Evolutionary conservation across 2,797 vertebrate species (phyloP), one percentile per base, ranked within the genome.

Genomic region (Gadopsis bispinosus): DNA sequence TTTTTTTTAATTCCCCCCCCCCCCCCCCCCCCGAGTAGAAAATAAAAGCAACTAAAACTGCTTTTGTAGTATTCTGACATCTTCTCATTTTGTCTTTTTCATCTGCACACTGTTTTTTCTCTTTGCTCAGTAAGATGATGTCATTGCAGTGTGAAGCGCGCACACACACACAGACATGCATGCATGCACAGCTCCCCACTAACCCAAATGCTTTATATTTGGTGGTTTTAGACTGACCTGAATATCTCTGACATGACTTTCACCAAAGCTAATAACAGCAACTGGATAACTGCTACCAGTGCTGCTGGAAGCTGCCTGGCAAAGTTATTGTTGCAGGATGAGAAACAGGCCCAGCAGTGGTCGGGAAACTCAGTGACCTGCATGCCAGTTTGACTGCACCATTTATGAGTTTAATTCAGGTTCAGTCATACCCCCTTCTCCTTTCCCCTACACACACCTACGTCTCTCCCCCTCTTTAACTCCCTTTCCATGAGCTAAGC

Each of bases 231-330:
- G 78, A 73, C 88, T 91, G 91, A 92, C 90, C 92, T 77, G 85
- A 93, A 94, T 94, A 92, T 93, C 92, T 93, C 77, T 82, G 83
- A 83, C 90, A 88, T 92, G 89, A 93, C 91, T 93, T 93, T 83
- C 70, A 87, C 86, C 88, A 80, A 87, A 85, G 88, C 86, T 93
- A 93, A 94, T 94, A 93, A 91, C 87, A 86, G 91, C 86, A 75
- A 69, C 86, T 72, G 89, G 72, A 87, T 88, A 88, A 91, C 77
- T 88, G 83, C 88, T 88, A 87, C 85, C 89, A 88, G 88, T 80
- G 83, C 88, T 80, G 81, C 76, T 91, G 85, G 83, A 91, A 88
- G 91, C 73, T 53, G 87, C 87, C 92, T 91, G 91, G 90, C 88
- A 88, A 87, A 91, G 72, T 88, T 91, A 88, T 90, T 90, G 91